Evolutionary conservation across 1,140 invertebrate species (phyloP), one percentile per base, ranked within the genome.

Genomic region (Meloidogyne floridensis): DNA sequence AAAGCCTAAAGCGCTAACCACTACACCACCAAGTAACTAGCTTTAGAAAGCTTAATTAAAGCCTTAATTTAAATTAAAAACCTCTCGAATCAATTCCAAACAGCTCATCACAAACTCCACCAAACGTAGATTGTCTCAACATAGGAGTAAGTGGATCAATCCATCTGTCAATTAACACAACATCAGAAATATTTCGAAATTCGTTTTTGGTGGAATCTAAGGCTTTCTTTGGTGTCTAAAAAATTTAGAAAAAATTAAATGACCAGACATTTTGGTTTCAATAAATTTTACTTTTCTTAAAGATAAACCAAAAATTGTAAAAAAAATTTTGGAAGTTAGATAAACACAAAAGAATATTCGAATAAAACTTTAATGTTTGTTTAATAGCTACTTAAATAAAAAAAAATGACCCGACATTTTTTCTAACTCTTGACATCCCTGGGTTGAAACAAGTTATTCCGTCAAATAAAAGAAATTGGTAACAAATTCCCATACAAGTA

Each of bases 41-140:
- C n/a, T 7, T 70, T 9, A 77, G 18, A 42, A 71, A 32, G n/a
- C n/a, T 32, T 32, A 53, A 47, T 0, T 6, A 32, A 74, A 32
- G 1, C 32, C 32, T n/a, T 65, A 6, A 65, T n/a, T n/a, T 7
- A 65, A n/a, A 2, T 5, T 15, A 65, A 65, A 65, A 53, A 81
- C 82, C 82, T 88, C 83, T 53, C 15, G 81, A 82, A 70, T 92
- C 92, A 72, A 94, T 93, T 53, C 93, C 93, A 91, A 94, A 96
- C 84, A 95, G 93, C 92, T 95, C 94, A 92, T 97, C 97, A 85
- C 99, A 95, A 11, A 98, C 91, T 18, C 96, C 97, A 91, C 98
- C 96, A 90, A 98, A 99, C 0, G 96, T 98, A 18, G 98, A 92
- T 87, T 99, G 97, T 0, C 95, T 97, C 2, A 95, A 93, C 82